Evolutionary conservation across 2,113 vertebrate species (phyloP).

Genomic region (Nipponia nippon): DNA sequence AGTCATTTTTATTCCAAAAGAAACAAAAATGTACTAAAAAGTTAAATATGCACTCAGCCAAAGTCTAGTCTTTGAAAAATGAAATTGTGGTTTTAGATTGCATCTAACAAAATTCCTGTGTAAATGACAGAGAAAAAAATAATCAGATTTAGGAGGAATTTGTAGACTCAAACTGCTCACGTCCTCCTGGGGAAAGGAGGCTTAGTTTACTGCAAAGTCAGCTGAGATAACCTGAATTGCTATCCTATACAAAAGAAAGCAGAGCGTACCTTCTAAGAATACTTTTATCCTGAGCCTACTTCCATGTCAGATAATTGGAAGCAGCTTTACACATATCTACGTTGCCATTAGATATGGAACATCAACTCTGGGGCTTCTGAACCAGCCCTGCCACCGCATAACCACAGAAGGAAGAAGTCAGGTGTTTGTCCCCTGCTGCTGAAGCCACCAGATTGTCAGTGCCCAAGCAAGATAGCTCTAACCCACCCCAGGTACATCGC

Average conservation of each 20-base stretch:
- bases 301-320: not conserved
- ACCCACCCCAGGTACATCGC: too few species aligned
- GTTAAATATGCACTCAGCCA: not conserved
- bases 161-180: not conserved
- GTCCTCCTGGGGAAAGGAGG: not conserved
- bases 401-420: not conserved
- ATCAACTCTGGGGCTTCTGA: not conserved
- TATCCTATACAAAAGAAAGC: not conserved
- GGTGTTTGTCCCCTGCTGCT: not conserved
- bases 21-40: not conserved
- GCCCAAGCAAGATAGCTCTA: not conserved
- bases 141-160: not conserved
- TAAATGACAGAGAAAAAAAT: not conserved
- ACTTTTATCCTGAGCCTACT: not conserved
- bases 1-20: not conserved
- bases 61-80: not conserved
- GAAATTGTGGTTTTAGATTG: not conserved
- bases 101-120: not conserved
- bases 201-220: not conserved
- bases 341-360: not conserved
- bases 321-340: not conserved
- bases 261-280: not conserved
- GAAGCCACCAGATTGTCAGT: not conserved
- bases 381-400: accelerated
- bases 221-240: not conserved